phyloP scores from a whole-genome alignment of 2,113 vertebrate species.

The Narcine bancroftii region DNA sequence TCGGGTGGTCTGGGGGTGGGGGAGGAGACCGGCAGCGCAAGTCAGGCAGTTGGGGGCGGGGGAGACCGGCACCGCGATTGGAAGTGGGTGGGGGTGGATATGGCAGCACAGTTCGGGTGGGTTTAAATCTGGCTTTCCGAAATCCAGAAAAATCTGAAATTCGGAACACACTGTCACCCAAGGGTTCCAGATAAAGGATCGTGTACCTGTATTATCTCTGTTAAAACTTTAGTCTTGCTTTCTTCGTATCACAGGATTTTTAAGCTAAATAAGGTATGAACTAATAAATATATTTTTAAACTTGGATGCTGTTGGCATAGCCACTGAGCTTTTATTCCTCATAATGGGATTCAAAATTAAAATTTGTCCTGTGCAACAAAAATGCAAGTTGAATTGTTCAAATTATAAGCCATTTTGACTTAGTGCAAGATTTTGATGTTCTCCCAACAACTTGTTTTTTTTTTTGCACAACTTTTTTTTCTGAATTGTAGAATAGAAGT shows the following conservation, averaged over 20 bases:
- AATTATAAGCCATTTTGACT: neutral
- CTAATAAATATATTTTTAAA: neutral
- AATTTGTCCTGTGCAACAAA: neutral
- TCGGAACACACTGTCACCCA: no score
- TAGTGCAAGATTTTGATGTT: no score
- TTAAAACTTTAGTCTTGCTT: neutral
- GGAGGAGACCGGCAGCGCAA: no score
- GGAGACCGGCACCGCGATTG: no score
- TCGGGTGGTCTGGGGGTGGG: no score
- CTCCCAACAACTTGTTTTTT: no score
- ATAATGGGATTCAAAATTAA: neutral
- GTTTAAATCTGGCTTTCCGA: no score
- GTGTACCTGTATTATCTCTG: neutral
- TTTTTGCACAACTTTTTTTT: neutral
- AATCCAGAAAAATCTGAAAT: no score
- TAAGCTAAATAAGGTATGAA: neutral
- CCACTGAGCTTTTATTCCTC: neutral
- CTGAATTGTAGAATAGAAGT: neutral
- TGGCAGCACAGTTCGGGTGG: no score
- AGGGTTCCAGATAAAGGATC: no score
- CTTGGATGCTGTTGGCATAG: neutral
- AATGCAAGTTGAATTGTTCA: neutral
- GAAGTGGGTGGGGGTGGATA: no score
- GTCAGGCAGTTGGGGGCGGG: no score
- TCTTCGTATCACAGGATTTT: constrained; percentile 16